Evolutionary conservation across 2,113 vertebrate genomes (phyloP).

Genomic region (Pachypanchax playfairii): DNA sequence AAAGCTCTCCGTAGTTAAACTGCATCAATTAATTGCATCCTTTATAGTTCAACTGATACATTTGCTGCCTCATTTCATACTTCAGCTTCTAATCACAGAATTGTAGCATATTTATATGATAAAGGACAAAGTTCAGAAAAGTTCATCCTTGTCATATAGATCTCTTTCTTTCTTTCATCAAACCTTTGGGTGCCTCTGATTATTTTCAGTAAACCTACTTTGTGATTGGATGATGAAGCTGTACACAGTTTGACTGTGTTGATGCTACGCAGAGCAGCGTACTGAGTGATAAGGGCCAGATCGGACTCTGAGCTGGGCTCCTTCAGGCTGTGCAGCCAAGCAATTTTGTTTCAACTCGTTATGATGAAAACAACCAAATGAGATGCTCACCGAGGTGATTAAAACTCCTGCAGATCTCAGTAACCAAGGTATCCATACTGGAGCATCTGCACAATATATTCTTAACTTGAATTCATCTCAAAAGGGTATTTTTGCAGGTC

Average conservation of each 20-base stretch:
- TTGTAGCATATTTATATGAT: too few relatives aligned
- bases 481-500: too few relatives aligned
- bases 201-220: background rate
- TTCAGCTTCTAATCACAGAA: too few relatives aligned
- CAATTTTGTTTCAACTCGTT: conserved; percentile 57
- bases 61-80: too few relatives aligned
- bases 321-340: conserved; percentile 40
- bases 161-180: background rate
- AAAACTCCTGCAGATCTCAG: conserved; percentile 31
- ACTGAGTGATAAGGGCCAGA: conserved; percentile 53
- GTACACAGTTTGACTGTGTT: conserved; percentile 33
- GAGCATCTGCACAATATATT: too few relatives aligned
- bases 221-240: conserved; percentile 7
- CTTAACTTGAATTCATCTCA: too few relatives aligned
- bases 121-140: too few relatives aligned
- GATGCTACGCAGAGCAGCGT: conserved; percentile 47
- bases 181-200: conserved; percentile 10
- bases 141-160: too few relatives aligned
- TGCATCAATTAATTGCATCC: too few relatives aligned
- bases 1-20: too few relatives aligned
- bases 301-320: conserved; percentile 34
- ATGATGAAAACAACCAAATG: conserved; percentile 41
- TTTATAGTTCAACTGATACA: too few relatives aligned
- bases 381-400: conserved; percentile 34
- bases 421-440: background rate